Evolutionary conservation across 2,113 vertebrate species (phyloP).

Genomic region (Ovis canadensis): DNA sequence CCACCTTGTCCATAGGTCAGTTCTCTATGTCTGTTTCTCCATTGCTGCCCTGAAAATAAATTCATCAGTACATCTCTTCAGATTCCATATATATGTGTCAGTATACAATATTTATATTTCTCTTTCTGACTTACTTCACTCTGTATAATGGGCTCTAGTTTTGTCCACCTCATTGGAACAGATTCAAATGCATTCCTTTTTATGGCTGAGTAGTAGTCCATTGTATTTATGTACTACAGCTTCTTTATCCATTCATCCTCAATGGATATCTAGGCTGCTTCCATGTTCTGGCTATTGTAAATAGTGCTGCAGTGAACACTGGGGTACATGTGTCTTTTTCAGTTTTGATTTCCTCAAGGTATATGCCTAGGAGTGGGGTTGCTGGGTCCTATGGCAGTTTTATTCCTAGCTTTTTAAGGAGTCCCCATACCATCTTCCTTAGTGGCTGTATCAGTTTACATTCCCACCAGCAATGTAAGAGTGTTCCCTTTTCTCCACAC

Average conservation of each 20-base stretch:
- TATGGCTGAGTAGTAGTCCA: not conserved
- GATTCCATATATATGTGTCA: not conserved
- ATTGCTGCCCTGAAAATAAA: not conserved
- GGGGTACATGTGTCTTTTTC: not conserved
- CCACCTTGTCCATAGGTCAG: not conserved
- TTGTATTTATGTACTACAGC: not conserved
- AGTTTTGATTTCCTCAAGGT: not conserved
- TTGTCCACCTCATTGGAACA: not conserved
- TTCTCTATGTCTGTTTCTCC: not conserved
- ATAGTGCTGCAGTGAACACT: not conserved
- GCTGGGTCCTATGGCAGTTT: not conserved
- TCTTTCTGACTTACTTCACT: not conserved
- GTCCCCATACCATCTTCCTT: not conserved
- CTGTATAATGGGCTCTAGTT: not conserved
- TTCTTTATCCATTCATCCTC: not conserved
- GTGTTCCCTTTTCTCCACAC: not conserved
- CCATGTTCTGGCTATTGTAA: not conserved
- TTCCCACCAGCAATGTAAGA: not conserved
- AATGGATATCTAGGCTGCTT: not conserved
- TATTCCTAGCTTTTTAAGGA: not conserved
- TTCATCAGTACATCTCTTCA: not conserved
- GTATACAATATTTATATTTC: not conserved
- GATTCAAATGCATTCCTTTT: not conserved
- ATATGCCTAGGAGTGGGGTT: not conserved
- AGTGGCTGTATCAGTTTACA: not conserved